Base-by-base conservation (phyloP, 1,140 invertebrate species). In the Ceratina japonica region DNA sequence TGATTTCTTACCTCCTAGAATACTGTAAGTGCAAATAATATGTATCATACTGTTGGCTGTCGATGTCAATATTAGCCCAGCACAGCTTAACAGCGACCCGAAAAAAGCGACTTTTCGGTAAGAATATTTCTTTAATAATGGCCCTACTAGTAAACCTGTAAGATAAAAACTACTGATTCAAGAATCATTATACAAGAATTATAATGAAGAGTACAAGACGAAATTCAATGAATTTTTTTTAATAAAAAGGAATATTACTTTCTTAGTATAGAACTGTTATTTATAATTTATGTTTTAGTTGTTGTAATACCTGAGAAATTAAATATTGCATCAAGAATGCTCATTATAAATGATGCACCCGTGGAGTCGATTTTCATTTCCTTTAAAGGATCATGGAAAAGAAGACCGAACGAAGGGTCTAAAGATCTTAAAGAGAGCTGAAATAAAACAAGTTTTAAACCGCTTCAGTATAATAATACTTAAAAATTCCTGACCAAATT, bases 351-450 rank as follows among this genome's bases (percentile, higher is more conserved):
- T 0, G 95, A 94, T 0, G 95, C 95, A 24, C 95, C 95, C 0
- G 95, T 96, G 0, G 96, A 96, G 54, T 94, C 94, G 10, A 96
- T 94, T 1, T 94, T 91, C 8, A 96, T 91, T 65, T 95, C 93
- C 58, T 93, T 91, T 13, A 96, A 89, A 8, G 95, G 92, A 87
- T 96, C 95, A 62, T 95, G 95, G 87, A 96, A 96, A 4, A 96
- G 93, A 20, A 96, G 90, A 15, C 96, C 96, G 86, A 96, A 96
- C 0, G 96, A 96, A 66, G 95, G 95, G 87, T 96, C 96, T 78
- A 96, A 93, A 12, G 95, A 95, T 86, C 95, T 93, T 44, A 96
- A 95, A 74, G 95, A 95, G 85, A 96, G 93, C 95, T 96, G 91
- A 52, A 44, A 12, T 18, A 37, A 59, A n/a, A 59, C 4, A 59